phyloP scores from a whole-genome alignment of 1,140 invertebrate species.

The Lanistes nyassanus region DNA sequence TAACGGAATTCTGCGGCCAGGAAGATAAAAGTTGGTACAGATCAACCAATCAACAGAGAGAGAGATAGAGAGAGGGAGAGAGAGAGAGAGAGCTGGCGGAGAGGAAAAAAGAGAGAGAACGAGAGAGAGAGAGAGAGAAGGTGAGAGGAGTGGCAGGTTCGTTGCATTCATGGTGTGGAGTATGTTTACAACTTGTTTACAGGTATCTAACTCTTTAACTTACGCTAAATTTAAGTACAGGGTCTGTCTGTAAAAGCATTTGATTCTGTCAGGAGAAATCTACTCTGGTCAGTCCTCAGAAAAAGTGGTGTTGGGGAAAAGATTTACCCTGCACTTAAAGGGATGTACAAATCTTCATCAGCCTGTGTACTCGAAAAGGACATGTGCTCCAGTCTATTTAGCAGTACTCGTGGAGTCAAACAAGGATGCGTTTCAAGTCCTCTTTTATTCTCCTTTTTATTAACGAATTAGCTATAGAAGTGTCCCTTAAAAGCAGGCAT shows the following conservation, averaged over 20 bases:
- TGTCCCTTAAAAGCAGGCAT: too few relatives aligned
- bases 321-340: too few relatives aligned
- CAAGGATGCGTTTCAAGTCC: too few relatives aligned
- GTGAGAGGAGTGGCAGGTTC: background rate
- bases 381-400: too few relatives aligned
- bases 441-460: too few relatives aligned
- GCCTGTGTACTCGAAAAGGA: too few relatives aligned
- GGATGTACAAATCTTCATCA: too few relatives aligned
- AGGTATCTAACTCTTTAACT: background rate
- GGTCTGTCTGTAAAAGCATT: background rate
- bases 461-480: too few relatives aligned
- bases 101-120: background rate
- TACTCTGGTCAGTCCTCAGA: too few relatives aligned
- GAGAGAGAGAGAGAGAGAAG: conserved; percentile 13
- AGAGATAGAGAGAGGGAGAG: conserved; percentile 11
- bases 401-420: too few relatives aligned
- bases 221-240: background rate
- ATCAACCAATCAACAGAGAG: background rate
- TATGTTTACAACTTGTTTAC: background rate
- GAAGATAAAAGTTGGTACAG: background rate
- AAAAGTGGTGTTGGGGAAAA: too few relatives aligned
- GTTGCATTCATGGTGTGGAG: background rate
- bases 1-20: too few relatives aligned
- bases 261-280: background rate
- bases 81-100: conserved; percentile 5